Base-by-base conservation (phyloP, 1,140 invertebrate genomes). In the Psilanteris sp. region DNA sequence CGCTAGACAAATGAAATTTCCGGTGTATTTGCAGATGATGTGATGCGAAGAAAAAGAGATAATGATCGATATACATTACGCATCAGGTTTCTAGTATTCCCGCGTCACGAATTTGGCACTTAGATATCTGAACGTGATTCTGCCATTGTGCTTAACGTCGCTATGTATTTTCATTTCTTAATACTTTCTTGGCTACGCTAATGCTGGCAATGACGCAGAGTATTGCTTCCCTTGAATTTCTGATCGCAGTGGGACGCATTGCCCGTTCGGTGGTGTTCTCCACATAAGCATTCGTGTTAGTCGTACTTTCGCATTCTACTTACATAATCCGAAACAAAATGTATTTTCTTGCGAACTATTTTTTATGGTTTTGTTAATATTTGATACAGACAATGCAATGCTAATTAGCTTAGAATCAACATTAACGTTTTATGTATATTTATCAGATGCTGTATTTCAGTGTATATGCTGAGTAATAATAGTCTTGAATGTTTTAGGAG, bases 311-410 rank as follows among this genome's bases (percentile, higher is more conserved):
- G 46, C 50, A 64, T 68, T 68, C 72, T 20, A 70, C 64, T 76
- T 70, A 46, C 72, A 76, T 76, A 76, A 76, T 70, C 72, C 52
- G 52, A 50, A 27, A 59, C 64, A 34, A 66, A 66, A 76, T 76
- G 66, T 70, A 71, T 71, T 20, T 2, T 62, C 29, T 39, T n/a
- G 29, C 44, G 24, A 0, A 15, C 10, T 32, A 26, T 54, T n/a
- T 27, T 11, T 55, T 2, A 11, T 29, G 15, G 9, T 27, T 46
- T n/a, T n/a, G n/a, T n/a, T n/a, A n/a, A n/a, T n/a, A n/a, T n/a
- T n/a, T n/a, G n/a, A n/a, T n/a, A n/a, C n/a, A n/a, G n/a, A n/a
- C n/a, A n/a, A n/a, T n/a, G n/a, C n/a, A n/a, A n/a, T n/a, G n/a
- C n/a, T n/a, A n/a, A n/a, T n/a, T n/a, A n/a, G n/a, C n/a, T n/a